A percentile compares a stretch with the other conserved stretches of the same genome.
These are phyloP conservation scores for Criorhina ranunculi DNA, from an alignment of 2,888 invertebrate genomes.

Conservation along the genomic window DNA sequence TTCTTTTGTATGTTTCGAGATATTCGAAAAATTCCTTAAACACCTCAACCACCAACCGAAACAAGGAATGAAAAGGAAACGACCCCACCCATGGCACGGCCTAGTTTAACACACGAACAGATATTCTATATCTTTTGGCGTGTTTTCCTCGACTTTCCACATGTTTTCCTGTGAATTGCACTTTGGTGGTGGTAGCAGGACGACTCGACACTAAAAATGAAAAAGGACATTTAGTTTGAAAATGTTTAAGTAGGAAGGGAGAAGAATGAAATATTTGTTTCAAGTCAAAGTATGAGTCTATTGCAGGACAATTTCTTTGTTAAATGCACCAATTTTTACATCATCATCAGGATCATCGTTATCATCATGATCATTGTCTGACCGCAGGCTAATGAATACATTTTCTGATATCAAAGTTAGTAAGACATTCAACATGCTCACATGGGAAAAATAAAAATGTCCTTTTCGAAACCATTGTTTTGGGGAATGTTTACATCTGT, in stretches of 20 bases:
- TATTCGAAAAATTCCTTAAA: background rate
- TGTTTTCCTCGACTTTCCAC: constrained; percentile 10
- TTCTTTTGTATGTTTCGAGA: constrained; percentile 6
- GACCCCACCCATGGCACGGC: constrained; percentile 1
- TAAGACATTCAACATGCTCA: background rate
- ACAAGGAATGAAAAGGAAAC: background rate
- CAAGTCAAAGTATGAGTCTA: background rate
- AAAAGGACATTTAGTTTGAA: constrained; percentile 20
- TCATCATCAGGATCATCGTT: background rate
- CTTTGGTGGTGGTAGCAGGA: too few relatives aligned
- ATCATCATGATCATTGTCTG: constrained; percentile 11
- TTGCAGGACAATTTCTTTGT: constrained; percentile 27
- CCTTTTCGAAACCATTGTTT: background rate
- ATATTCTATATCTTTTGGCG: constrained; percentile 37
- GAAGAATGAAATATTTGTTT: background rate
- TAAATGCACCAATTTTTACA: constrained; percentile 30
- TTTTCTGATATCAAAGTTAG: constrained; percentile 7
- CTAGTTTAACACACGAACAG: background rate
- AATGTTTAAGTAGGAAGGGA: constrained; percentile 7
- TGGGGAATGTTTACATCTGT: background rate
- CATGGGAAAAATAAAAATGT: constrained; percentile 4
- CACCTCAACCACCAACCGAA: background rate
- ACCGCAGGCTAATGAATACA: constrained; percentile 43
- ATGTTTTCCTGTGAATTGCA: constrained; percentile 47
- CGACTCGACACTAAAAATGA: too few relatives aligned